Conservation (phyloP, 2,113 vertebrate genomes). For the Ophiodon elongatus region DNA sequence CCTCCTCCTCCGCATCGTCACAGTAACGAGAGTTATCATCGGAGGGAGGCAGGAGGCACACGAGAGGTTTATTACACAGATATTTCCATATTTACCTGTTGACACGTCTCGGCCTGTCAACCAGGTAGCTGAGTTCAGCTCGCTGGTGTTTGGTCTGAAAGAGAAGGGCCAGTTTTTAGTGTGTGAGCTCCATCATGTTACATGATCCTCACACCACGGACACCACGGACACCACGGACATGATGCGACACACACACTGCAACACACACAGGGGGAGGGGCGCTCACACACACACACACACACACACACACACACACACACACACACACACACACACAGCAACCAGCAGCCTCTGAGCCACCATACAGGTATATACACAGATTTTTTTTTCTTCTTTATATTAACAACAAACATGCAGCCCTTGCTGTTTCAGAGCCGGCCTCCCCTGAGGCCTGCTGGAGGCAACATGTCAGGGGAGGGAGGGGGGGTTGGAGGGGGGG, state of each 20-base stretch:
- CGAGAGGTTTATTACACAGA: background rate
- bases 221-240: background rate
- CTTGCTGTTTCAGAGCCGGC: constrained; percentile 16
- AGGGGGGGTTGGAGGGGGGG: too few species aligned
- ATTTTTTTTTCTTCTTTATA: background rate
- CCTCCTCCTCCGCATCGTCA: too few species aligned
- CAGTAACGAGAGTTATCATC: background rate
- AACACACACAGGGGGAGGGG: background rate
- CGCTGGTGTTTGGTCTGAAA: constrained; percentile 97
- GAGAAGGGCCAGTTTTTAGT: constrained; percentile 53
- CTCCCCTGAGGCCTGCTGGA: constrained; percentile 2
- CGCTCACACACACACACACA: constrained; percentile 1
- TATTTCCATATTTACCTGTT: constrained; percentile 88
- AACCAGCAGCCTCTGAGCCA: constrained; percentile 51
- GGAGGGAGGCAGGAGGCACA: background rate
- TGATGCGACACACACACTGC: constrained; percentile 15
- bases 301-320: constrained; percentile 20
- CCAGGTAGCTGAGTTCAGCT: constrained; percentile 97
- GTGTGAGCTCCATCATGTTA: background rate
- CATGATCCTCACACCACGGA: background rate
- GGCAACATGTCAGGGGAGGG: too few species aligned
- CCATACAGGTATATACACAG: background rate
- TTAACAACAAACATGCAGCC: constrained; percentile 41
- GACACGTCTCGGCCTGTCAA: constrained; percentile 93
- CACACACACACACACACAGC: constrained; percentile 18